Base-by-base conservation (phyloP, 2,797 vertebrate species). In the Catostomus latipinnis region DNA sequence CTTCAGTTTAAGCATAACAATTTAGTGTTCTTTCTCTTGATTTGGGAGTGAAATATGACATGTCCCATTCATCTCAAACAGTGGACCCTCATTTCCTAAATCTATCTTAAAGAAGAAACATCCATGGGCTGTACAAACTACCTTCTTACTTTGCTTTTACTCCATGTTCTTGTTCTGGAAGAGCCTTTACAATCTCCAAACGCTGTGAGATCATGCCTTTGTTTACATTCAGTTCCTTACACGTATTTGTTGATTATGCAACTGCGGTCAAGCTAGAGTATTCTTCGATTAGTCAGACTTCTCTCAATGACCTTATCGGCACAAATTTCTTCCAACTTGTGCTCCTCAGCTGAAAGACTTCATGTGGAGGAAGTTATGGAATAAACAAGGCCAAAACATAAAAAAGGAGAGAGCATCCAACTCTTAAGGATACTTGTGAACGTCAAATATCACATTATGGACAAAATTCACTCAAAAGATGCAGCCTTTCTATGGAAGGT, bases 401-500 rank as follows among this genome's bases (percentile, higher is more conserved):
- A 88, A 87, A 88, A 83, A 56, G 43, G 6, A 49, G 5, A 65
- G 45, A 18, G 83, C 78, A 75, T 87, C 83, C 87, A 88, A 88
- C 88, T 87, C 88, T 87, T 88, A 87, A 90, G 82, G 90, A 88
- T 89, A 88, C 88, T 87, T 92, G 90, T 88, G 85, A 88, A 90
- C 83, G 87, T 84, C 81, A 86, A 86, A 84, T 50, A 83, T 86
- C 85, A 88, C 88, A 86, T 82, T 73, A 86, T 76, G 87, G 88
- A 90, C 86, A 46, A 6, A n/a, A 75, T 54, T 66, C 91, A 54
- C 74, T 75, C 75, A 50, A 50, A 66, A 45, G 87, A 92, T 91
- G 90, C 81, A 83, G 89, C 91, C 92, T 85, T 86, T 91, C 89
- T 92, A 88, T 92, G 91, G 86, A 93, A 93, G 92, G 92, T 92